These are phyloP conservation scores for Bambusicola thoracicus DNA, from an alignment of 2,113 vertebrate species.

Conservation along the genomic window DNA sequence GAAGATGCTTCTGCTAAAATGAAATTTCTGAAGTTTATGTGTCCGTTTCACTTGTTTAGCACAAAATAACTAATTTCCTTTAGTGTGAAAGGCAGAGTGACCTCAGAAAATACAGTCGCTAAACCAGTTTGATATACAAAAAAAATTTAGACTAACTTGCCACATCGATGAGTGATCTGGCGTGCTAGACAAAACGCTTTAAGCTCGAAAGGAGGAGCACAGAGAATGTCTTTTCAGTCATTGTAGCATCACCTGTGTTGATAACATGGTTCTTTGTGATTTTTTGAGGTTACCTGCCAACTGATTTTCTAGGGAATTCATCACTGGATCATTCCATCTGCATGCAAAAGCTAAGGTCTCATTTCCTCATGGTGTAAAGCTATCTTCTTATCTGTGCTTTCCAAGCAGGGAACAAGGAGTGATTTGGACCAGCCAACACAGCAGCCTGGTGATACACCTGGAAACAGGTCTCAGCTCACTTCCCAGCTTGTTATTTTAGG, in stretches of 20 bases:
- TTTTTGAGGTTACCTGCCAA: background rate
- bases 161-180: rapidly evolving
- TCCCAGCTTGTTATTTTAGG: background rate
- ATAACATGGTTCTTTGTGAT: rapidly evolving
- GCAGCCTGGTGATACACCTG: background rate
- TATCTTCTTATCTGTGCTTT: background rate
- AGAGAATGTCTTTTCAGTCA: rapidly evolving
- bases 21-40: background rate
- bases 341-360: background rate
- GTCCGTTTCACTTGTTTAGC: background rate
- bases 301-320: background rate
- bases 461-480: background rate
- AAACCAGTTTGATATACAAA: background rate
- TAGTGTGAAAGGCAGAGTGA: background rate
- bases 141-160: background rate
- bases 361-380: background rate
- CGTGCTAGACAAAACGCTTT: background rate
- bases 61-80: conserved; percentile 13
- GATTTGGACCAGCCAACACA: background rate
- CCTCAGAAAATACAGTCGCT: background rate
- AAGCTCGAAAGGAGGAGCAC: background rate
- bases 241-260: background rate
- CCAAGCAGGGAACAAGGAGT: background rate
- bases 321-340: background rate
- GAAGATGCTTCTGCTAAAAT: conserved; percentile 30